Evolutionary conservation across 2,113 vertebrate genomes (phyloP).

Genomic region (Tetrax tetrax): DNA sequence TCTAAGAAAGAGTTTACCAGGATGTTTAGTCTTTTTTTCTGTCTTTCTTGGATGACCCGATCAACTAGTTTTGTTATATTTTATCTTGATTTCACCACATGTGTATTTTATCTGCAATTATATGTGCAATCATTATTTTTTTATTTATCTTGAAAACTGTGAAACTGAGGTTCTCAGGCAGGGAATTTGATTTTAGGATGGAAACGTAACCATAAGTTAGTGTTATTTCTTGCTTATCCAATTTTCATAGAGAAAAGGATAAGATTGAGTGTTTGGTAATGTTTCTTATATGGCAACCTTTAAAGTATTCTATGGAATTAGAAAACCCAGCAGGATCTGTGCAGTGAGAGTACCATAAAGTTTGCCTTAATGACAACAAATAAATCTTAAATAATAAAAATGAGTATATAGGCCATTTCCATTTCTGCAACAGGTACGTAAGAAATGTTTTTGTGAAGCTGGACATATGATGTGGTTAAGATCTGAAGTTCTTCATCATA

Average conservation of each 20-base stretch:
- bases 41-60: background rate
- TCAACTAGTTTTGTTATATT: background rate
- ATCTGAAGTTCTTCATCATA: background rate
- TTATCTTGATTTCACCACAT: background rate
- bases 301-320: background rate
- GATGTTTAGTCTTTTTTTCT: background rate
- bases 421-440: background rate
- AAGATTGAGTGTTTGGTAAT: background rate
- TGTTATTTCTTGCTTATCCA: accelerated
- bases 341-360: background rate
- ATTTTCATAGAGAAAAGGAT: background rate
- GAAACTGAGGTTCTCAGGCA: background rate
- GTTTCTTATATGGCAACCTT: background rate
- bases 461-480: background rate
- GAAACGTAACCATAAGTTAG: background rate
- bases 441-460: background rate
- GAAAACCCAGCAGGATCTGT: background rate
- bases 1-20: background rate
- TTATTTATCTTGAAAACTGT: background rate
- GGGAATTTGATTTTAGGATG: background rate
- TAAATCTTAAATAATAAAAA: background rate
- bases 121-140: background rate
- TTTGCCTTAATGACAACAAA: background rate
- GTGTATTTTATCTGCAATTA: background rate
- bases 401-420: background rate